Evolutionary conservation across 1,140 invertebrate species (phyloP).

Genomic region (Limonius californicus): DNA sequence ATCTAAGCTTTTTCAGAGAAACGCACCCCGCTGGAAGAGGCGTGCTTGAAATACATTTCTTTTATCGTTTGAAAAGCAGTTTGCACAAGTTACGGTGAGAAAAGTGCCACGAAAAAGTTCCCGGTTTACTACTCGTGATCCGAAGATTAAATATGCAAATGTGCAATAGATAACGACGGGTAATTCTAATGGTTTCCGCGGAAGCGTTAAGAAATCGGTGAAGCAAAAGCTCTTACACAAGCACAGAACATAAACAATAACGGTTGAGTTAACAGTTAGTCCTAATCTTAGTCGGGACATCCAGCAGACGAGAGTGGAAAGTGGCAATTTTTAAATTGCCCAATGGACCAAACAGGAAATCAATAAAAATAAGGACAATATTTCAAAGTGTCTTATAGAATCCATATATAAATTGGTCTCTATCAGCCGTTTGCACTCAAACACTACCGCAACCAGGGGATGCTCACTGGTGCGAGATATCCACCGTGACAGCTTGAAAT

Average conservation of each 20-base stretch:
- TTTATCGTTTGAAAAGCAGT: too few relatives aligned
- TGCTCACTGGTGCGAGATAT: background rate
- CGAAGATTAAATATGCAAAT: too few relatives aligned
- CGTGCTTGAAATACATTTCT: too few relatives aligned
- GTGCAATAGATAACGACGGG: too few relatives aligned
- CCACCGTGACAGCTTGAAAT: constrained; percentile 13
- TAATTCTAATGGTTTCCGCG: too few relatives aligned
- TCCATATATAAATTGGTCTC: constrained; percentile 7
- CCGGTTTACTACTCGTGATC: too few relatives aligned
- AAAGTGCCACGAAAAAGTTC: too few relatives aligned
- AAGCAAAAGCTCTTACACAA: too few relatives aligned
- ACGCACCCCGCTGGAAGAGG: too few relatives aligned
- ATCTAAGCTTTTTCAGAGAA: too few relatives aligned
- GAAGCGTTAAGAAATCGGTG: too few relatives aligned
- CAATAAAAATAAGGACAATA: constrained; percentile 7
- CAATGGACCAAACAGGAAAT: background rate
- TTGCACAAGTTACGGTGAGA: too few relatives aligned
- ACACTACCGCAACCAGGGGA: constrained; percentile 4
- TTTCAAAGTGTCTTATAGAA: background rate
- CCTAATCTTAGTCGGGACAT: background rate
- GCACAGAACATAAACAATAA: background rate
- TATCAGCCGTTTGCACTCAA: constrained; percentile 9
- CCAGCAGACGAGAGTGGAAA: background rate
- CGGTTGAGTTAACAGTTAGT: background rate
- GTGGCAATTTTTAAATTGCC: constrained; percentile 10